Conservation (phyloP, 2,113 vertebrate species). For the Channa maculata region DNA sequence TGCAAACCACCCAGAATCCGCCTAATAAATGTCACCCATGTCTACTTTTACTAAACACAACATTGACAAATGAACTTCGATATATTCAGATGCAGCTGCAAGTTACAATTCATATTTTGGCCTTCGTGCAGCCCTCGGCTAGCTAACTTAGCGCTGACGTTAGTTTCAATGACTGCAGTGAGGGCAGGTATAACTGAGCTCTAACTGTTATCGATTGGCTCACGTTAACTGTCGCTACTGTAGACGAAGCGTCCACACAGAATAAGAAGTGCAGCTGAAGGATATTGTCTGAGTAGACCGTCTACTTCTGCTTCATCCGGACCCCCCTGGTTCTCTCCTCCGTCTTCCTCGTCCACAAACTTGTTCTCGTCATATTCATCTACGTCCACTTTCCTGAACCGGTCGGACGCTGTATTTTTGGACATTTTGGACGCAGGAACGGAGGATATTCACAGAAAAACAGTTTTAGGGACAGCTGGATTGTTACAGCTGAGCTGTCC, state of each 20-base stretch:
- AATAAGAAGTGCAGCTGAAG: slow-evolving; percentile 67
- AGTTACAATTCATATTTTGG: neutral
- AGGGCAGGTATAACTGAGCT: neutral
- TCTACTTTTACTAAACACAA: neutral
- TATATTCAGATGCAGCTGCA: neutral
- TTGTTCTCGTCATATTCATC: slow-evolving; percentile 97
- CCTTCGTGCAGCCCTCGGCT: neutral
- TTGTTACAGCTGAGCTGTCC: neutral
- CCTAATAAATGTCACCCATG: neutral
- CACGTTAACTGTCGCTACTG: too few species aligned
- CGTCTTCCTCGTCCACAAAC: slow-evolving; percentile 94
- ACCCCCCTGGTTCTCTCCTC: slow-evolving; percentile 89
- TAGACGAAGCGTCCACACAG: too few species aligned
- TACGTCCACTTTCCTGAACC: slow-evolving; percentile 91
- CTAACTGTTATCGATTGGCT: too few species aligned
- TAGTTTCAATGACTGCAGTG: too few species aligned
- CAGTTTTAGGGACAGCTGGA: neutral
- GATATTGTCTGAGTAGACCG: slow-evolving; percentile 93
- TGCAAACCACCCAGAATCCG: fast-evolving
- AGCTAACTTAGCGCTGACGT: too few species aligned
- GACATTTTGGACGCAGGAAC: slow-evolving; percentile 78
- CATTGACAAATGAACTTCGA: neutral
- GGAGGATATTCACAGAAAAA: fast-evolving
- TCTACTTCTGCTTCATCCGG: slow-evolving; percentile 95
- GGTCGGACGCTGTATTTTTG: slow-evolving; percentile 86